Evolutionary conservation across 2,797 vertebrate genomes (phyloP).

Genomic region (Sebastes goodei): DNA sequence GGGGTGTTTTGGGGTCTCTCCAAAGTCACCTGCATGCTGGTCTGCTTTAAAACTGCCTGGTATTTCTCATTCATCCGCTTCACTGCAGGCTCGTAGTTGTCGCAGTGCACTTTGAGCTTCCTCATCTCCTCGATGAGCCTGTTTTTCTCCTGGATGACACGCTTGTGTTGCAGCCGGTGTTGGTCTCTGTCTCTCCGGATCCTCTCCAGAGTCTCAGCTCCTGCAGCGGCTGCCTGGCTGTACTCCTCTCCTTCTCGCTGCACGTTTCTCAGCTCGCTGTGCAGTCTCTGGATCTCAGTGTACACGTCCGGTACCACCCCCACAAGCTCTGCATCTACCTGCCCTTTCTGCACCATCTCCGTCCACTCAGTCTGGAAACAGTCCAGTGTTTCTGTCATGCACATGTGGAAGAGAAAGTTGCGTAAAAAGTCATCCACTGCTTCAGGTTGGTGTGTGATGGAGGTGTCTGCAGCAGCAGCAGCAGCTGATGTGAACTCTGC

Average conservation of each 20-base stretch:
- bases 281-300: slow-evolving; percentile 81
- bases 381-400: slow-evolving; percentile 90
- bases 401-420: slow-evolving; percentile 88
- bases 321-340: slow-evolving; percentile 45
- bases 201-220: slow-evolving; percentile 80
- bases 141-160: slow-evolving; percentile 88
- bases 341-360: slow-evolving; percentile 84
- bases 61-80: slow-evolving; percentile 88
- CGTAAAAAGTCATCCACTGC: slow-evolving; percentile 88
- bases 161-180: slow-evolving; percentile 87
- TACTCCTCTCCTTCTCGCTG: slow-evolving; percentile 83
- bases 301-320: slow-evolving; percentile 84
- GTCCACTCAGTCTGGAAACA: slow-evolving; percentile 94
- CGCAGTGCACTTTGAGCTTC: slow-evolving; percentile 87
- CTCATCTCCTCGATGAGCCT: slow-evolving; percentile 86
- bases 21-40: slow-evolving; percentile 83
- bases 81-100: slow-evolving; percentile 82
- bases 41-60: slow-evolving; percentile 82
- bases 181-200: slow-evolving; percentile 86
- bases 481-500: slow-evolving; percentile 30
- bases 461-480: neutral
- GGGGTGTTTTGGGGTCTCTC: slow-evolving; percentile 67
- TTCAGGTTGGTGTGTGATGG: slow-evolving; percentile 66
- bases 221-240: slow-evolving; percentile 76
- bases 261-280: slow-evolving; percentile 80